These are phyloP conservation scores for Cinclus mexicanus DNA, from an alignment of 2,113 vertebrate genomes.

Conservation along the genomic window DNA sequence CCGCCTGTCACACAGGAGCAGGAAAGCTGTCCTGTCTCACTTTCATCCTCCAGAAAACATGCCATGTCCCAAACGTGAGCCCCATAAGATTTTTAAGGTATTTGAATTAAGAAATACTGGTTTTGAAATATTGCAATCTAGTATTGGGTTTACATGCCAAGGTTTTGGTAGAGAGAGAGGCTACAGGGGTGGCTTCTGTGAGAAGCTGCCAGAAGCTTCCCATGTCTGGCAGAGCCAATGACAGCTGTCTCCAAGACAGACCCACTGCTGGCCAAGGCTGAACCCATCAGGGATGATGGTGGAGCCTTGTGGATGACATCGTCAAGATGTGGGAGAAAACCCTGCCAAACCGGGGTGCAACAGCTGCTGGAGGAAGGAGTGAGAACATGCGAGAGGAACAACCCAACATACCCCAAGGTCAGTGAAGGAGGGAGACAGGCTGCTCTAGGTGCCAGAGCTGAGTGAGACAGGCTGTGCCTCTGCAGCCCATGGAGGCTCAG, in stretches of 20 bases:
- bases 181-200: neutral
- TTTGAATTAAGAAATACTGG: neutral
- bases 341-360: neutral
- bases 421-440: neutral
- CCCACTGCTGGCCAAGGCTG: neutral
- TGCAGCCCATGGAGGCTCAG: neutral
- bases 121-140: neutral
- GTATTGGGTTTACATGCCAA: neutral
- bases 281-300: neutral
- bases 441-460: neutral
- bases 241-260: neutral
- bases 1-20: neutral
- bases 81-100: neutral
- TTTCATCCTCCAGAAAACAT: neutral
- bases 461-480: neutral
- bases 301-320: neutral
- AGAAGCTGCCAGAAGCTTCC: neutral
- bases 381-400: neutral
- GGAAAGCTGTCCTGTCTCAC: neutral
- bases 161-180: neutral
- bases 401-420: too few species aligned
- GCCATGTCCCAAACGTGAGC: neutral
- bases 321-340: neutral
- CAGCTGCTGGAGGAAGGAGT: neutral
- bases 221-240: neutral